Percentiles rank a stretch among this genome's conserved stretches.
phyloP scores from a whole-genome alignment of 2,888 invertebrate species.

The Athalia rosae region DNA sequence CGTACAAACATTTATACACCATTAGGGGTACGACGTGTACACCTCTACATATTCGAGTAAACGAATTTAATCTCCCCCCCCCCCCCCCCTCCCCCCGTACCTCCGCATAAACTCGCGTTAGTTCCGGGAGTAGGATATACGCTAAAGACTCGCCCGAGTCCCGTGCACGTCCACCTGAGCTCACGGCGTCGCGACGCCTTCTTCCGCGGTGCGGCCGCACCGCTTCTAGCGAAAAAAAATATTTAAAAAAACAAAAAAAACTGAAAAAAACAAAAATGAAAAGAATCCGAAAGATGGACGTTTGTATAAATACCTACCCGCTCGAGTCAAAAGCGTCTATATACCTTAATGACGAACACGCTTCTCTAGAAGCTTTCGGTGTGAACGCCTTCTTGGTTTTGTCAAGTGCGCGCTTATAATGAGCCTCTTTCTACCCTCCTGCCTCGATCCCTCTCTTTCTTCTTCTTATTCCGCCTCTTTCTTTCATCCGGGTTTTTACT shows the following conservation, averaged over 20 bases:
- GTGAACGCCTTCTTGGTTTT: conserved; percentile 51
- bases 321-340: conserved; percentile 32
- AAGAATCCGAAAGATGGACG: neutral
- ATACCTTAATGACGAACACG: conserved; percentile 34
- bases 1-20: too few species aligned
- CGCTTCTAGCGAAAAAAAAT: neutral
- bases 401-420: conserved; percentile 65
- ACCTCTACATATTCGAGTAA: conserved; percentile 22
- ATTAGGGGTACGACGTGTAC: too few species aligned
- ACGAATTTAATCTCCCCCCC: conserved; percentile 62
- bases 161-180: too few species aligned
- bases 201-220: neutral
- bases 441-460: neutral
- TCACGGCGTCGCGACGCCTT: neutral
- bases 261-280: neutral
- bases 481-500: conserved; percentile 7
- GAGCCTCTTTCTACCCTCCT: conserved; percentile 53
- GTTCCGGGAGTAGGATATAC: neutral
- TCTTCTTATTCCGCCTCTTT: conserved; percentile 3
- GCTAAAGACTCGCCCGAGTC: too few species aligned
- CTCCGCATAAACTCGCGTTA: conserved; percentile 31
- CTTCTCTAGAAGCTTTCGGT: conserved; percentile 28
- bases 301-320: conserved; percentile 13
- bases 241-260: neutral
- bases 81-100: too few species aligned